phyloP scores from a whole-genome alignment of 2,888 invertebrate genomes.

The Epinotia ramella region DNA sequence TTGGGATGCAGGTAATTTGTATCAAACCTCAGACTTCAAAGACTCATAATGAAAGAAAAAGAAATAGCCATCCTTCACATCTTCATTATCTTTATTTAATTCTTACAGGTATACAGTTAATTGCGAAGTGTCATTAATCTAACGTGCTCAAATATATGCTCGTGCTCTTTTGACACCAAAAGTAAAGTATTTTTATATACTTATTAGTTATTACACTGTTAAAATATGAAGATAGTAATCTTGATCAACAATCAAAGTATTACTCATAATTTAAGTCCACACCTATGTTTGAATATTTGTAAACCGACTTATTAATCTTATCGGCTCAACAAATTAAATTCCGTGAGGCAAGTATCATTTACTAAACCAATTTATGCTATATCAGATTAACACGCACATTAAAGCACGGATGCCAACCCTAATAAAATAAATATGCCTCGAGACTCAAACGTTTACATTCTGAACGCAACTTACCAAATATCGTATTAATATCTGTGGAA shows the following conservation, averaged over 20 bases:
- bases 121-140: no score
- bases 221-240: no score
- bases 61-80: not conserved
- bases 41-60: not conserved
- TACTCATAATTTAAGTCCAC: not conserved
- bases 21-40: not conserved
- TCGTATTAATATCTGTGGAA: slow-evolving; percentile 87
- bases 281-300: not conserved
- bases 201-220: no score
- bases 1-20: slow-evolving; percentile 10
- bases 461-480: slow-evolving; percentile 84
- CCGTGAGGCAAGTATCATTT: no score
- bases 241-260: no score
- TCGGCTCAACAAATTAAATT: not conserved
- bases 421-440: not conserved
- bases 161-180: no score
- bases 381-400: slow-evolving; percentile 7
- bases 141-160: no score
- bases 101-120: not conserved
- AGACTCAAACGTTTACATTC: not conserved
- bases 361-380: not conserved
- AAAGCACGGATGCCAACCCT: not conserved
- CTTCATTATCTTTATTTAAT: not conserved
- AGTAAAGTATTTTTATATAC: no score
- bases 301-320: not conserved